Evolutionary conservation across 1,140 invertebrate species (phyloP).

Genomic region (Neodiprion virginianus): DNA sequence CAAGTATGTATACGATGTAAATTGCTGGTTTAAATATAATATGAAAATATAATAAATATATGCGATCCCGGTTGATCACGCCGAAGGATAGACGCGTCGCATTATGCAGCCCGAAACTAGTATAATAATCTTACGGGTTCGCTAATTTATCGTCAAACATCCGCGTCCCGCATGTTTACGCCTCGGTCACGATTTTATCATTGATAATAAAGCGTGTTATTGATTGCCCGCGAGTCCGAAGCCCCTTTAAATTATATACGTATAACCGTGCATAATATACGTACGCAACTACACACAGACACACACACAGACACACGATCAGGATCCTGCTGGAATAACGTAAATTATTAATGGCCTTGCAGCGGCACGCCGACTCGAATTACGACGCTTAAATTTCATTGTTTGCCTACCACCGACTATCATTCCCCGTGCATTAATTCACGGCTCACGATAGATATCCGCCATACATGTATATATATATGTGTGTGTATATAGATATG

Average conservation of each 20-base stretch:
- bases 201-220: not conserved
- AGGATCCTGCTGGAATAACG: not conserved
- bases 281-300: too few species aligned
- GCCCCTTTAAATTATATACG: not conserved
- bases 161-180: not conserved
- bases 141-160: not conserved
- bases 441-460: not conserved
- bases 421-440: conserved; percentile 1
- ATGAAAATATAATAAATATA: not conserved
- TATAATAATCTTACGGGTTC: not conserved
- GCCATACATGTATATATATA: too few species aligned
- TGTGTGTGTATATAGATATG: too few species aligned
- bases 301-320: not conserved
- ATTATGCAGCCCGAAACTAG: not conserved
- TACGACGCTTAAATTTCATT: conserved; percentile 5
- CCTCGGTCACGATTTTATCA: not conserved
- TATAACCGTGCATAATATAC: too few species aligned
- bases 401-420: not conserved
- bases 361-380: conserved; percentile 3
- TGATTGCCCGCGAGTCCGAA: not conserved
- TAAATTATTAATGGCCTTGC: not conserved
- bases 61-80: not conserved
- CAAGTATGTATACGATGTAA: too few species aligned
- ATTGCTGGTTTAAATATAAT: too few species aligned
- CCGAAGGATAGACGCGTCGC: not conserved